Conservation (phyloP, 2,797 vertebrate genomes). For the Rhinella marina region DNA sequence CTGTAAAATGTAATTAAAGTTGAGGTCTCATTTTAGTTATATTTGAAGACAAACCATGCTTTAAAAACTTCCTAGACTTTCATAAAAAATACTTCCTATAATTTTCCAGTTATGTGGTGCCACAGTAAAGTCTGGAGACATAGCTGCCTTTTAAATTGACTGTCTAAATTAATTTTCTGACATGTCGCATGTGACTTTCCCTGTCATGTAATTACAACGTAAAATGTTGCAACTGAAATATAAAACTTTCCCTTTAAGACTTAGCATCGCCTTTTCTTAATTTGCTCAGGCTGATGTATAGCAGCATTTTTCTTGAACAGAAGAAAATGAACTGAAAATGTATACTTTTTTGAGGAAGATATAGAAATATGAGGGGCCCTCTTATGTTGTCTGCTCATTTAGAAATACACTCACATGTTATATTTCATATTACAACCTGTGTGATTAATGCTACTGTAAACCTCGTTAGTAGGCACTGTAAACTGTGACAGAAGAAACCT, state of each 20-base stretch:
- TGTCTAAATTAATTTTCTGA: not conserved
- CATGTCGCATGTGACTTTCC: conserved; percentile 11
- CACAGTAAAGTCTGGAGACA: not conserved
- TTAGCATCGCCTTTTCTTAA: not conserved
- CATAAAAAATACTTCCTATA: not conserved
- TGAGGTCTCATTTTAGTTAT: too few species aligned
- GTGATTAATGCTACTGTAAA: too few species aligned
- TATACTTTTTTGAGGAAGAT: too few species aligned
- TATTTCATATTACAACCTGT: too few species aligned
- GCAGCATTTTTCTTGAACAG: not conserved
- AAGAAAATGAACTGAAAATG: not conserved
- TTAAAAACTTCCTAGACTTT: too few species aligned
- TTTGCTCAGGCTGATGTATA: not conserved
- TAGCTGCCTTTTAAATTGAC: not conserved
- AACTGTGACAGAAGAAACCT: too few species aligned
- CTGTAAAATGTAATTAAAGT: too few species aligned
- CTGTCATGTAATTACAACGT: not conserved
- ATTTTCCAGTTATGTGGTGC: not conserved
- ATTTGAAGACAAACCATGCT: too few species aligned
- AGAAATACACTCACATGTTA: too few species aligned
- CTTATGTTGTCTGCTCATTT: too few species aligned
- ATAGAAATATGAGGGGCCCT: not conserved
- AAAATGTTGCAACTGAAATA: conserved; percentile 18
- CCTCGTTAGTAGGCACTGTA: too few species aligned
- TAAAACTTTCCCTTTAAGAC: conserved; percentile 9